Conservation (phyloP, 2,797 vertebrate genomes). For the Catostomus latipinnis region DNA sequence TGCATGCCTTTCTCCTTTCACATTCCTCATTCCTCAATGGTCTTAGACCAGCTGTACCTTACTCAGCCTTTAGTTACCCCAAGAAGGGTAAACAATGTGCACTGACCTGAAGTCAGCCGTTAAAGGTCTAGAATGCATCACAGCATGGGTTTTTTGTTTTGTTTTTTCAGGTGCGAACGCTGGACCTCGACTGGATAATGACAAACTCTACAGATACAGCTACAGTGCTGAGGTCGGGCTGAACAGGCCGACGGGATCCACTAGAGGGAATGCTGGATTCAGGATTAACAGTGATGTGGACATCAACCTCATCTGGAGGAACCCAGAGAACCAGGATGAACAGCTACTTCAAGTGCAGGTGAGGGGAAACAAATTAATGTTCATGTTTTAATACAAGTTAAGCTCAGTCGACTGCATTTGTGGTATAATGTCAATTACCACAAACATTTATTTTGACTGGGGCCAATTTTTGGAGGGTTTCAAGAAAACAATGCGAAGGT, state of each 20-base stretch:
- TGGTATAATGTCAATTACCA: no score
- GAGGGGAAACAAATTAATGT: constrained; percentile 46
- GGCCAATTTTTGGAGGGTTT: no score
- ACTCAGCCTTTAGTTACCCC: not conserved
- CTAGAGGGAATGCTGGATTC: constrained; percentile 81
- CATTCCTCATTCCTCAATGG: constrained; percentile 40
- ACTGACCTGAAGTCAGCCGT: constrained; percentile 4
- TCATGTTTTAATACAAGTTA: no score
- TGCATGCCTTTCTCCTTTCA: constrained; percentile 34
- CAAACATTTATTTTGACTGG: no score
- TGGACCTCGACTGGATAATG: constrained; percentile 89
- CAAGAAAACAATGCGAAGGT: no score
- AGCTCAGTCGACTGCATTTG: no score
- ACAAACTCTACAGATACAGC: constrained; percentile 89
- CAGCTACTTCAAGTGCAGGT: constrained; percentile 89
- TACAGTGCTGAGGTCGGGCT: constrained; percentile 89
- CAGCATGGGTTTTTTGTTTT: constrained; percentile 55
- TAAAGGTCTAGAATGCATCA: constrained; percentile 27
- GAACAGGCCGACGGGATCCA: constrained; percentile 77
- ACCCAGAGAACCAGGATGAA: constrained; percentile 86
- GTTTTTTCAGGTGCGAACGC: constrained; percentile 82
- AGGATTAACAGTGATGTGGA: constrained; percentile 84
- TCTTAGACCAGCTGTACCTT: constrained; percentile 4
- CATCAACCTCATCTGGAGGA: constrained; percentile 90
- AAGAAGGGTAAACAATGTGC: constrained; percentile 16